phyloP scores from a whole-genome alignment of 2,113 vertebrate genomes.

The Oncorhynchus gorbuscha region DNA sequence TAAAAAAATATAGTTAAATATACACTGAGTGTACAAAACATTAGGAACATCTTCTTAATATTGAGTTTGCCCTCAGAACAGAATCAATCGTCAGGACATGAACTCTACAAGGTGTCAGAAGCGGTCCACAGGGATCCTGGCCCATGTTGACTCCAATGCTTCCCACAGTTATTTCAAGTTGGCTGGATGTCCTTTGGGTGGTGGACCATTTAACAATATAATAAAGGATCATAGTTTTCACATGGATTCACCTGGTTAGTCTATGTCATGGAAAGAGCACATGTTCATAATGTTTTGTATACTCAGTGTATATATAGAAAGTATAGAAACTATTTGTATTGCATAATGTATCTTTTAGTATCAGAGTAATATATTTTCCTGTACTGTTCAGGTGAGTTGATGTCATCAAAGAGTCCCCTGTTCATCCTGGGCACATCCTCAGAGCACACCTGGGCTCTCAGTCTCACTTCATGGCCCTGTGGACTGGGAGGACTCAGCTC shows the following conservation, averaged over 20 bases:
- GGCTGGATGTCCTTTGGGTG: no score
- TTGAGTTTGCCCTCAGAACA: no score
- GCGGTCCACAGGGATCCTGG: no score
- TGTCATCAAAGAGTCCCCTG: constrained; percentile 55
- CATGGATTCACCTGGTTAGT: no score
- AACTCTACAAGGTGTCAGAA: no score
- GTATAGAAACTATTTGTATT: neutral
- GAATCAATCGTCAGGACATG: no score
- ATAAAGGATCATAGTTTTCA: no score
- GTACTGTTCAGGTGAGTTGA: constrained; percentile 88
- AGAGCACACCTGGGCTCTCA: constrained; percentile 4
- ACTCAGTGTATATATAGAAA: neutral
- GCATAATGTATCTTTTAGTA: neutral
- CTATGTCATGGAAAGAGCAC: no score
- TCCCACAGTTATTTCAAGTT: no score
- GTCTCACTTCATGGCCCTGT: constrained; percentile 70
- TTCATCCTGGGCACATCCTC: constrained; percentile 3
- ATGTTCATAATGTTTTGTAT: neutral
- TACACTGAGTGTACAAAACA: neutral
- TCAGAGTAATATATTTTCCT: constrained; percentile 22
- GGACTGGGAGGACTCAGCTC: constrained; percentile 82
- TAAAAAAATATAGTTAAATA: neutral
- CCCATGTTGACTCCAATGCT: no score
- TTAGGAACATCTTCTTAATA: no score
- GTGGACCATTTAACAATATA: no score